Evolutionary conservation across 2,113 vertebrate genomes (phyloP).

Genomic region (Montifringilla adamsi): DNA sequence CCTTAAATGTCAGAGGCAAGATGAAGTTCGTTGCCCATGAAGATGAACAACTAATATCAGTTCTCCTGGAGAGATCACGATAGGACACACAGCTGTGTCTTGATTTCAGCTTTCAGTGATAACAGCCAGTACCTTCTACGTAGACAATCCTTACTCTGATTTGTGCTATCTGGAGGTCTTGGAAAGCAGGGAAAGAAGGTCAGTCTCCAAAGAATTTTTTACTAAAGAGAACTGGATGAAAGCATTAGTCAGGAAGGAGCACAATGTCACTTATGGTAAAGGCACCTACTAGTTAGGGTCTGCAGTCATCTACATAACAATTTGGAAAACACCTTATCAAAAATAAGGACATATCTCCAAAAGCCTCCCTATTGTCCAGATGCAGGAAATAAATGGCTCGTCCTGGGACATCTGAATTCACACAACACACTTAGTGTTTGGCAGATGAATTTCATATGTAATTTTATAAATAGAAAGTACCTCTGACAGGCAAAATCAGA

Average conservation of each 20-base stretch:
- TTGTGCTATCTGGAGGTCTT: not conserved
- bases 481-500: not conserved
- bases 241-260: not conserved
- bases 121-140: not conserved
- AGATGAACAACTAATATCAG: not conserved
- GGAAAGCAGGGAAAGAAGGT: not conserved
- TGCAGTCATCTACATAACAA: not conserved
- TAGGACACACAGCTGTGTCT: not conserved
- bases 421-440: not conserved
- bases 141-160: not conserved
- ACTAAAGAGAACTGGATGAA: not conserved
- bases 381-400: not conserved
- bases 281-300: not conserved
- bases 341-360: not conserved
- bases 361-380: not conserved
- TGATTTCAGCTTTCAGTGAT: not conserved
- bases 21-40: not conserved
- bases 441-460: not conserved
- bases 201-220: not conserved
- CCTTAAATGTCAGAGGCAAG: not conserved
- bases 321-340: not conserved
- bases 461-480: not conserved
- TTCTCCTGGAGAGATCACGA: rapidly evolving
- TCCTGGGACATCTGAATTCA: not conserved
- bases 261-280: not conserved